Evolutionary conservation across 92 coral and sea anemone species (phyloP), one percentile per base, ranked within the genome.

Genomic region (Galaxea fascicularis): DNA sequence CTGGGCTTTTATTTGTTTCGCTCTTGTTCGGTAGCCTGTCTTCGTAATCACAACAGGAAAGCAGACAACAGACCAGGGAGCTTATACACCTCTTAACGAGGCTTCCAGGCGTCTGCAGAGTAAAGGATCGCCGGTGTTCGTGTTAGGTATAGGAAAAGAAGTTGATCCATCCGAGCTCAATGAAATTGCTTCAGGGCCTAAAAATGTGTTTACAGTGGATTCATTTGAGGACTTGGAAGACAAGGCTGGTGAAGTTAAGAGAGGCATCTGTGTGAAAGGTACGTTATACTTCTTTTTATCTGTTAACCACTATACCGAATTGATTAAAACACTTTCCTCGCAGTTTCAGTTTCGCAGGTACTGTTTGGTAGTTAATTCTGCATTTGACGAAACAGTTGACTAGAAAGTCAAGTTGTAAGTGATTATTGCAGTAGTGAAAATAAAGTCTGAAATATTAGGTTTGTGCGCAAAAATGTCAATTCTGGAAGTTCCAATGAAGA

Each of bases 21-120:
- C 12, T 3, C 8, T 20, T 39, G 4, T 16, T 30, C 25, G 4
- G 26, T 47, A 68, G 73, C 81, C 88, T 57, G 89, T 81, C 0
- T 20, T 91, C 10, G 91, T 91, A 8, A 73, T 91, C 72, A 87
- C 91, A 18, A 82, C 84, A 27, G 94, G 94, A 30, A 74, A 46
- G 30, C 91, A 91, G 21, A 91, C 89, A 20, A 87, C 24, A 31
- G 82, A 87, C 65, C 75, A 51, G 57, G 93, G 91, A 21, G 30
- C 71, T 1, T 82, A 59, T 27, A 82, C 93, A 0, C 72, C 88
- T 8, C 90, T 90, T 53, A 58, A 39, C 2, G 41, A 41, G 20
- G 86, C 91, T 46, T 78, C 94, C n/a, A 15, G 27, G 10, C 56
- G 71, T 4, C 65, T 91, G 12, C 76, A 73, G 53, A 65, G 54